Percentiles rank a stretch among this genome's conserved stretches.
Evolutionary conservation across 2,113 vertebrate genomes (phyloP).

Genomic region (Maccullochella peelii): DNA sequence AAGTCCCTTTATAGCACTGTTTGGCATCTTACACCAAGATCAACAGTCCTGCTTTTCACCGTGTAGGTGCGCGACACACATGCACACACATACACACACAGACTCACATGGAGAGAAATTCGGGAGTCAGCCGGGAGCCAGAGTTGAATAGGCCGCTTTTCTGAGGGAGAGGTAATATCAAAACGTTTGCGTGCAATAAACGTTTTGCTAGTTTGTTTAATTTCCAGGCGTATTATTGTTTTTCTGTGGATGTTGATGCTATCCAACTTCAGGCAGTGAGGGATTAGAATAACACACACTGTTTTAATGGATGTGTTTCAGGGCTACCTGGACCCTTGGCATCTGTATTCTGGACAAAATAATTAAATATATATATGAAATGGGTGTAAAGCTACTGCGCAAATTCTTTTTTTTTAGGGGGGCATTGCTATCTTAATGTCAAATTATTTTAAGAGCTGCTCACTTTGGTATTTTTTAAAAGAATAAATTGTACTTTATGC

Average conservation of each 20-base stretch:
- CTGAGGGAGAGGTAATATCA: constrained; percentile 64
- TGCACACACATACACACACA: constrained; percentile 14
- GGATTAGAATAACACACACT: constrained; percentile 66
- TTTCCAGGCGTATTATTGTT: constrained; percentile 73
- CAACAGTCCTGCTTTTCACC: constrained; percentile 75
- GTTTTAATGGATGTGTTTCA: constrained; percentile 64
- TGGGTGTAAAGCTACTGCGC: background rate
- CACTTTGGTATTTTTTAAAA: background rate
- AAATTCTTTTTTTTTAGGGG: background rate
- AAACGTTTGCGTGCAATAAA: constrained; percentile 73
- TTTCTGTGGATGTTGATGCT: constrained; percentile 61
- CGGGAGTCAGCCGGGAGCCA: constrained; percentile 50
- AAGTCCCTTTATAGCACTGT: constrained; percentile 77
- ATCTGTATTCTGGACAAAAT: constrained; percentile 11
- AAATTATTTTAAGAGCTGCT: background rate
- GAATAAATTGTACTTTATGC: background rate
- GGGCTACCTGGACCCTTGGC: constrained; percentile 33
- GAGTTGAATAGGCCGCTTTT: constrained; percentile 57
- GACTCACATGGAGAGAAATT: background rate
- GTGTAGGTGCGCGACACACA: constrained; percentile 17
- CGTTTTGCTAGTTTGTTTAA: constrained; percentile 65
- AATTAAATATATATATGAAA: constrained; percentile 10
- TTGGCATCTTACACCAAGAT: constrained; percentile 77
- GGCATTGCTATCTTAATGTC: background rate
- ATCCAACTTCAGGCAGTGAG: constrained; percentile 47